Evolutionary conservation across 2,113 vertebrate species (phyloP).

Genomic region (cattle (Bos taurus)): DNA sequence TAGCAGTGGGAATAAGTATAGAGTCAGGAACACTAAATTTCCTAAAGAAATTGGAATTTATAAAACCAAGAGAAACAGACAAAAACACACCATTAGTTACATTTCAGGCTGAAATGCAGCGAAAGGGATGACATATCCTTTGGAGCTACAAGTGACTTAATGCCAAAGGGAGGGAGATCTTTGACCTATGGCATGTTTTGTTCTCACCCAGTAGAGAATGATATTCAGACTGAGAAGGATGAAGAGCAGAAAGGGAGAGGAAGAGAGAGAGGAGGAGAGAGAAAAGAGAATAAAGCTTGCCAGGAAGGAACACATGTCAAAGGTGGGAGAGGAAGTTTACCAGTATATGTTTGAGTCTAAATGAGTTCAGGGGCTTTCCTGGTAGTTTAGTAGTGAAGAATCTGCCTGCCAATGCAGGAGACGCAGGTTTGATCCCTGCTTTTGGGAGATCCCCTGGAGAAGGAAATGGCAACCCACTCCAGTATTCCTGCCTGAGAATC

Average conservation of each 20-base stretch:
- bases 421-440: not conserved
- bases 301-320: not conserved
- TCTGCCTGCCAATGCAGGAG: not conserved
- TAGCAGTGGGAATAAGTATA: not conserved
- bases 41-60: not conserved
- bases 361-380: not conserved
- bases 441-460: not conserved
- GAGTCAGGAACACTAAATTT: not conserved
- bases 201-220: not conserved
- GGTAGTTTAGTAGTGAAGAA: not conserved
- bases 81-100: not conserved
- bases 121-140: not conserved
- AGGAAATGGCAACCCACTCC: not conserved
- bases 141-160: not conserved
- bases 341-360: not conserved
- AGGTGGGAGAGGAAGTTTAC: not conserved
- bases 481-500: not conserved
- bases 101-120: not conserved
- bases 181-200: not conserved
- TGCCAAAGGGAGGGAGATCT: not conserved
- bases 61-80: not conserved
- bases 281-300: not conserved
- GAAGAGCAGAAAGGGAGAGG: not conserved
- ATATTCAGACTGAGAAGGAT: not conserved
- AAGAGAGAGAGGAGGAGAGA: not conserved